These are phyloP conservation scores for Limnodromus scolopaceus DNA, from an alignment of 2,797 vertebrate genomes.

Conservation along the genomic window DNA sequence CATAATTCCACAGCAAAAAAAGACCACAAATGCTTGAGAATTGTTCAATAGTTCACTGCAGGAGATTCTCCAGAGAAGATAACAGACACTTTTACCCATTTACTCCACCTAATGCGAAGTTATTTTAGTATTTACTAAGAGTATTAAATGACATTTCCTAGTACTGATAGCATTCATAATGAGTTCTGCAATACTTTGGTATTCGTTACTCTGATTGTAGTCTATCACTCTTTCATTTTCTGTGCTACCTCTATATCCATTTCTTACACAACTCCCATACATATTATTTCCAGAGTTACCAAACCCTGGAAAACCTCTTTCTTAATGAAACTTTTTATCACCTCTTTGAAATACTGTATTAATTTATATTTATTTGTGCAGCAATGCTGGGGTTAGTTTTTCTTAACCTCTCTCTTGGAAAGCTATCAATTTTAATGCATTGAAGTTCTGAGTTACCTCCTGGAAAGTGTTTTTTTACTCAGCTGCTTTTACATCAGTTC, in stretches of 20 bases:
- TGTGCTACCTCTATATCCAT: neutral
- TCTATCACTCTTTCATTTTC: neutral
- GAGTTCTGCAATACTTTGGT: neutral
- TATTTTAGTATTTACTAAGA: neutral
- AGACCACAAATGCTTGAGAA: neutral
- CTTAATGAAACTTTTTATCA: neutral
- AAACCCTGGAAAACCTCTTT: neutral
- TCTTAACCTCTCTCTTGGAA: conserved; percentile 6
- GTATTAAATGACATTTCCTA: neutral
- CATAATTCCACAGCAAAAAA: neutral
- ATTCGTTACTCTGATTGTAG: neutral
- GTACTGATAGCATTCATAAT: neutral
- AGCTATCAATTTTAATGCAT: neutral
- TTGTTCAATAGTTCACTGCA: neutral
- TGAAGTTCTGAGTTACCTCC: neutral
- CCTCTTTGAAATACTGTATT: neutral
- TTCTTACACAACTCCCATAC: neutral
- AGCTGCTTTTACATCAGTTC: neutral
- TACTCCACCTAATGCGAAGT: neutral
- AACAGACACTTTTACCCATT: neutral
- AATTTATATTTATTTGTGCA: conserved; percentile 13
- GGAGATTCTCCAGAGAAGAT: neutral
- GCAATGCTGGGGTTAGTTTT: neutral
- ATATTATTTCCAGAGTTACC: neutral
- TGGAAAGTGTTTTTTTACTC: neutral